Evolutionary conservation across 2,113 vertebrate species (phyloP), one percentile per base, ranked within the genome.

Genomic region (Ictidomys tridecemlineatus): DNA sequence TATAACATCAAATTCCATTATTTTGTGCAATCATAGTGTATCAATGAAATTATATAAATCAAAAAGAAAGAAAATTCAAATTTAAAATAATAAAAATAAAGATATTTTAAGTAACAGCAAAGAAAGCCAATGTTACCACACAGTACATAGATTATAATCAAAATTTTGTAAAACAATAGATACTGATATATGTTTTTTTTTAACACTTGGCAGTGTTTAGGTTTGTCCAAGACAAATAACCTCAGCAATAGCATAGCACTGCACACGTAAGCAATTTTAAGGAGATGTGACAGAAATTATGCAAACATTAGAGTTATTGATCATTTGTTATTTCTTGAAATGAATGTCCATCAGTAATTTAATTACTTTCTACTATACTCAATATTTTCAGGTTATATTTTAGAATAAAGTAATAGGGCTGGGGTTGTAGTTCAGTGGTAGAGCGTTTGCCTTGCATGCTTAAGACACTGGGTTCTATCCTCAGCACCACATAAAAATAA

Each of bases 271-370:
- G 42, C 12, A 76, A 4, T 70, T 88, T 74, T 90, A 74, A 51
- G n/a, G n/a, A 84, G n/a, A 88, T 73, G 89, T 69, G 69, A 20
- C 34, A 82, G 13, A 89, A 85, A 95, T 74, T 85, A 69, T 1
- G 76, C 48, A 85, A 53, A 84, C 22, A 61, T 72, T 53, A 74
- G 53, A 93, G 51, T 7, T 5, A 89, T 5, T 4, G 24, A 56
- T 45, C 12, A 69, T n/a, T 89, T 53, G 28, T 72, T 94, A 70
- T 77, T 85, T 39, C 53, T 70, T 94, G 37, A 94, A 56, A 82
- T 16, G 51, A 85, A 69, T 61, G 37, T 65, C 91, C 26, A 53
- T 67, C 69, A 89, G 11, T 42, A 74, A 79, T 32, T 85, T 63
- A 53, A 85, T 79, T 73, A 70, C 18, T 73, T 89, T 87, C 76